phyloP scores from a whole-genome alignment of 1,140 invertebrate genomes.

The Pseudomyrmex dendroicus region DNA sequence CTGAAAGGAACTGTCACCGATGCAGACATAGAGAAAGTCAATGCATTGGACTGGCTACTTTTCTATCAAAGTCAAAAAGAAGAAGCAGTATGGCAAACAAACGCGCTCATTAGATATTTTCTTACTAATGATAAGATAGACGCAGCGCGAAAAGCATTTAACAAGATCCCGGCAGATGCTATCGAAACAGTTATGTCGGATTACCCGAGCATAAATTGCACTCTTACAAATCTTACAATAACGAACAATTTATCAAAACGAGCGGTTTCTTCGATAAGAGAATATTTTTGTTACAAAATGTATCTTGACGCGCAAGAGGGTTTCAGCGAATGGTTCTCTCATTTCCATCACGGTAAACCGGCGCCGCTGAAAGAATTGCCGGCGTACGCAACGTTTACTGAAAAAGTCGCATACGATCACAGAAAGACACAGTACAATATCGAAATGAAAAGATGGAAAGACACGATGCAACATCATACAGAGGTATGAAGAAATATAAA shows the following conservation, averaged over 20 bases:
- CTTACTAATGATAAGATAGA: constrained; percentile 88
- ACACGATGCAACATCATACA: constrained; percentile 87
- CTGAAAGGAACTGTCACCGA: constrained; percentile 84
- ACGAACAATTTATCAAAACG: constrained; percentile 81
- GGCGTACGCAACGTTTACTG: constrained; percentile 91
- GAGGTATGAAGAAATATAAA: constrained; percentile 82
- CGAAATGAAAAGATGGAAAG: constrained; percentile 92
- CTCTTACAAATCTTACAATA: constrained; percentile 77
- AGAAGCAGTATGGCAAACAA: constrained; percentile 94
- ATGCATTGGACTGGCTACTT: constrained; percentile 94
- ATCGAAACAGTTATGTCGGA: constrained; percentile 87
- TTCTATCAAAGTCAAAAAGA: constrained; percentile 91
- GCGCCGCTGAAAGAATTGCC: constrained; percentile 86
- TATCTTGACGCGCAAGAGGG: constrained; percentile 94
- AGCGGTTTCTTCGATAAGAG: constrained; percentile 87
- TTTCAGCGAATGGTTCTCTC: constrained; percentile 95
- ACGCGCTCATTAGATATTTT: constrained; percentile 95
- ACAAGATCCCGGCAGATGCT: constrained; percentile 88
- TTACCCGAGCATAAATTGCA: constrained; percentile 86
- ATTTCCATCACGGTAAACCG: constrained; percentile 93
- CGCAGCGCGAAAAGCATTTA: constrained; percentile 89
- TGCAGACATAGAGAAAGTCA: constrained; percentile 91
- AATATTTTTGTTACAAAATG: constrained; percentile 91
- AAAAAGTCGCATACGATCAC: constrained; percentile 95
- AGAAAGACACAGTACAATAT: constrained; percentile 90